These are phyloP conservation scores for Drosophila seclusa DNA, from an alignment of 2,888 invertebrate genomes.

Conservation along the genomic window DNA sequence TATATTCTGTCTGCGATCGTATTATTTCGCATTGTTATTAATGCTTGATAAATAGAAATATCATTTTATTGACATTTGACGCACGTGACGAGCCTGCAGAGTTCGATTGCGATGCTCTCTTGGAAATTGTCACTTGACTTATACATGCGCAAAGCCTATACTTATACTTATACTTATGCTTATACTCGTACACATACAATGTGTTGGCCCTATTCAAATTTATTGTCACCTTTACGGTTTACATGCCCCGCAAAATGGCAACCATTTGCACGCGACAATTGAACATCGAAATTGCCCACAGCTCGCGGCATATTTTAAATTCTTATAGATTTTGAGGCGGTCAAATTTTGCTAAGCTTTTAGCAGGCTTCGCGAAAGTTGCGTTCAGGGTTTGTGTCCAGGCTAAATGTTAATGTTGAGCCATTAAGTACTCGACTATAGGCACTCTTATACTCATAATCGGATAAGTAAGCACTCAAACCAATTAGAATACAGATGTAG, in stretches of 20 bases:
- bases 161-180: background rate
- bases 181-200: background rate
- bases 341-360: constrained; percentile 2
- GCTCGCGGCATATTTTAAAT: background rate
- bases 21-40: constrained; percentile 62
- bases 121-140: constrained; percentile 1
- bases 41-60: constrained; percentile 47
- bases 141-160: background rate
- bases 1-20: constrained; percentile 57
- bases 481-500: background rate
- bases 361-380: background rate
- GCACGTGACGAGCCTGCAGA: constrained; percentile 68
- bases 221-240: constrained; percentile 1
- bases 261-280: background rate
- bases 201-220: background rate
- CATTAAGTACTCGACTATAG: background rate
- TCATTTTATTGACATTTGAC: constrained; percentile 70
- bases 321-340: background rate
- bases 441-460: background rate
- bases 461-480: background rate
- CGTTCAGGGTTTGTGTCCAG: constrained; percentile 12
- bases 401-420: constrained; percentile 1
- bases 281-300: background rate
- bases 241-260: background rate
- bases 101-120: constrained; percentile 15